Evolutionary conservation across 2,888 invertebrate species (phyloP).

Genomic region (Heliconius sara): DNA sequence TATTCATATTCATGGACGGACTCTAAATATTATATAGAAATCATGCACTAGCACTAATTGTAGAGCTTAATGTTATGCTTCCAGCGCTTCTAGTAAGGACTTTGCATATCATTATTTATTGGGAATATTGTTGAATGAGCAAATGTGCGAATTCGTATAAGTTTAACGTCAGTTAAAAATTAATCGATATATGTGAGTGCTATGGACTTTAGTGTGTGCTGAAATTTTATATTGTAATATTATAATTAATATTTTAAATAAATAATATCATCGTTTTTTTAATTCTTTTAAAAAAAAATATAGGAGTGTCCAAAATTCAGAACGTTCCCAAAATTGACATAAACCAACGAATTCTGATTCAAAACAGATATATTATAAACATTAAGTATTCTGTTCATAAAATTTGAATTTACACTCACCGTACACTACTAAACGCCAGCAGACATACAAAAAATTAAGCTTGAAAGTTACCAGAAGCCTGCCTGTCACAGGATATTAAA

Average conservation of each 20-base stretch:
- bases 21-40: background rate
- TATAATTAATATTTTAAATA: too few species aligned
- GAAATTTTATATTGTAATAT: too few species aligned
- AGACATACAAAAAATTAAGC: conserved; percentile 13
- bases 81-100: background rate
- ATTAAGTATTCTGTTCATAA: background rate
- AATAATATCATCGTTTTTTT: too few species aligned
- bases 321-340: too few species aligned
- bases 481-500: conserved; percentile 37
- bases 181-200: background rate
- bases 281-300: too few species aligned
- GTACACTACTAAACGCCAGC: background rate
- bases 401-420: background rate
- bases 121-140: background rate
- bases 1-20: conserved; percentile 14
- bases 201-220: too few species aligned
- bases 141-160: background rate
- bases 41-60: conserved; percentile 20
- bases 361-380: background rate
- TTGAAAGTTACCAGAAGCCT: conserved; percentile 3
- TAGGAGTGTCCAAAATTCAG: too few species aligned
- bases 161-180: background rate
- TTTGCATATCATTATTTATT: conserved; percentile 23
- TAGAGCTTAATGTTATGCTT: conserved; percentile 8
- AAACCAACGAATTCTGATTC: too few species aligned